Percentiles rank a stretch among this genome's conserved stretches.
These are phyloP conservation scores for Probaryconus sp. DNA, from an alignment of 1,140 invertebrate genomes.

Conservation along the genomic window DNA sequence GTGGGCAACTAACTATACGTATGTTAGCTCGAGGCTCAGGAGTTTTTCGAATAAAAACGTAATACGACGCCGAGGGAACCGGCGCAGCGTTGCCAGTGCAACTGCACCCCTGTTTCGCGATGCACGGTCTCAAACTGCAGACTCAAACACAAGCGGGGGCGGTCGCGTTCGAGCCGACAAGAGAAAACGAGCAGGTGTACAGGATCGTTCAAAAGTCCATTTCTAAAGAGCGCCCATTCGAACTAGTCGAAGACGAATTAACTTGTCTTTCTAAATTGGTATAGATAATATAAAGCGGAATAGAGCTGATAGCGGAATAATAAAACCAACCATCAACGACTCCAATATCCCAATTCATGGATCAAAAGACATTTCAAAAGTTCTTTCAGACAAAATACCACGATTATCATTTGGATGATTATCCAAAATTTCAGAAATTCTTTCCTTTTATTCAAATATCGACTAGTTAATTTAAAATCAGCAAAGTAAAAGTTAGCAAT, in stretches of 20 bases:
- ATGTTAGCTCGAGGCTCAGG: constrained; percentile 58
- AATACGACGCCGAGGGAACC: constrained; percentile 59
- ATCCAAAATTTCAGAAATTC: too few species aligned
- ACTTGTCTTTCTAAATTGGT: background rate
- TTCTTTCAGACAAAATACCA: too few species aligned
- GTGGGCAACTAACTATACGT: constrained; percentile 60
- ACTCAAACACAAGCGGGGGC: too few species aligned
- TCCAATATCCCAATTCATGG: too few species aligned
- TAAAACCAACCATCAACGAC: too few species aligned
- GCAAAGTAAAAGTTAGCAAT: too few species aligned
- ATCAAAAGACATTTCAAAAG: too few species aligned
- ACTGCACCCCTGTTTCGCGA: constrained; percentile 36
- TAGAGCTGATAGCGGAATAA: too few species aligned
- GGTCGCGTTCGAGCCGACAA: constrained; percentile 32
- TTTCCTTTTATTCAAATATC: too few species aligned
- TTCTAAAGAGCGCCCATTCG: constrained; percentile 56
- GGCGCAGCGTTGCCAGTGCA: constrained; percentile 58
- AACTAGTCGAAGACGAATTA: constrained; percentile 14
- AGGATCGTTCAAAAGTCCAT: constrained; percentile 58
- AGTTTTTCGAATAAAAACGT: constrained; percentile 62
- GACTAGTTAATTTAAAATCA: too few species aligned
- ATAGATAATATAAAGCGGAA: background rate
- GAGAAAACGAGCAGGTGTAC: constrained; percentile 57
- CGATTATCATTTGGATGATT: too few species aligned
- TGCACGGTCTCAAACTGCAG: too few species aligned